Percentiles rank a stretch among this genome's conserved stretches.
Conservation (phyloP, 2,113 vertebrate genomes). For the Gulo gulo region DNA sequence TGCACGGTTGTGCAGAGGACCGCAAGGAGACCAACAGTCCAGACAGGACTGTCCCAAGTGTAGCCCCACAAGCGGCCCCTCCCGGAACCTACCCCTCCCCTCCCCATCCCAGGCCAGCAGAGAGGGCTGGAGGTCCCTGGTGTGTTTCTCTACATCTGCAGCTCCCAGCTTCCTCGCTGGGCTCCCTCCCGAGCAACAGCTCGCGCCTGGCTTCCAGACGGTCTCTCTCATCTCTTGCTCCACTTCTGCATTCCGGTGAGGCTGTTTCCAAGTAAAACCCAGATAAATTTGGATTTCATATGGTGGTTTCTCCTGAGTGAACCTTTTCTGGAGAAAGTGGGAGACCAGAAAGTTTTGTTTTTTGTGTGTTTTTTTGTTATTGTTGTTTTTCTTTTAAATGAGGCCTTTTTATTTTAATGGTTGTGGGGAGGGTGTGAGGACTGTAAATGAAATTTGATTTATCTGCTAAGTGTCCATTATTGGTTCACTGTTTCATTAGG, state of each 20-base stretch:
- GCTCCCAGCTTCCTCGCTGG: accelerated
- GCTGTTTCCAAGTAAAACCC: background rate
- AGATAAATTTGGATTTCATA: background rate
- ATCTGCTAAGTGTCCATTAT: background rate
- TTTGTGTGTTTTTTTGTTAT: background rate
- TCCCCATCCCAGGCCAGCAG: accelerated
- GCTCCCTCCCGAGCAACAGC: background rate
- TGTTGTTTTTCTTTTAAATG: background rate
- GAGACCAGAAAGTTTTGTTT: background rate
- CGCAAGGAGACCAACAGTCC: background rate
- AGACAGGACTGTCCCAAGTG: background rate
- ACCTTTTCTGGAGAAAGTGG: background rate
- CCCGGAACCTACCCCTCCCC: accelerated
- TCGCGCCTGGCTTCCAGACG: background rate
- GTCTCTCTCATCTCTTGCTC: background rate
- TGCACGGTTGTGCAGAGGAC: background rate
- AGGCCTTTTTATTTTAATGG: background rate
- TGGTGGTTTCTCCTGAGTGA: background rate
- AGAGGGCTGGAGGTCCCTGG: accelerated
- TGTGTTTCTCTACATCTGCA: background rate
- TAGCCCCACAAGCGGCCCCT: background rate
- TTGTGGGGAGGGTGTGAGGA: background rate
- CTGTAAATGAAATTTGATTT: background rate
- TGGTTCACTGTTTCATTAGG: background rate
- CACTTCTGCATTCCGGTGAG: background rate